Percentiles rank a stretch among this genome's conserved stretches.
Evolutionary conservation across 2,113 vertebrate species (phyloP).

Genomic region (Scartelaos histophorus): DNA sequence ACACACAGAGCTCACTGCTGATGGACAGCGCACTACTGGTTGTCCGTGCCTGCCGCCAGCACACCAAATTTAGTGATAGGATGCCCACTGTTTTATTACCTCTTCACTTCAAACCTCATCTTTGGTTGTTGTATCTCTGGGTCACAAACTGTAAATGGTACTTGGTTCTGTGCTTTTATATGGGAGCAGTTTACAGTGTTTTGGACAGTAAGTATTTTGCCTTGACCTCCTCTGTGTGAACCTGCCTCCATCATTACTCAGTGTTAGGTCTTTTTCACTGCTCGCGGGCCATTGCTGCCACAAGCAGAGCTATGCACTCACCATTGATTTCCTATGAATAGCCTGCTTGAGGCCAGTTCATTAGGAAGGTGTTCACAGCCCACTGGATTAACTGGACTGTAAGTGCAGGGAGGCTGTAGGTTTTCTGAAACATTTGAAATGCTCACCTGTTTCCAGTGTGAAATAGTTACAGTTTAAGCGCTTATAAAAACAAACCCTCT

Average conservation of each 20-base stretch:
- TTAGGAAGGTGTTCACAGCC: constrained; percentile 56
- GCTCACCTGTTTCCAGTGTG: background rate
- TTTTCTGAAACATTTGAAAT: constrained; percentile 15
- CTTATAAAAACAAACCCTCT: background rate
- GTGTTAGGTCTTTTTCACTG: constrained; percentile 52
- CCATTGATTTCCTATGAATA: constrained; percentile 77
- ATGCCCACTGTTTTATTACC: constrained; percentile 37
- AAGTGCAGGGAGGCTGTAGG: constrained; percentile 21
- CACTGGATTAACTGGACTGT: constrained; percentile 61
- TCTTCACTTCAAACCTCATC: constrained; percentile 24
- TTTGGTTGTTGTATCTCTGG: constrained; percentile 13
- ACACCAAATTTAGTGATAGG: constrained; percentile 34
- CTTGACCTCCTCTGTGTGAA: constrained; percentile 18
- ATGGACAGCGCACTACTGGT: constrained; percentile 53
- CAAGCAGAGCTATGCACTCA: constrained; percentile 51
- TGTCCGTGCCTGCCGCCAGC: constrained; percentile 42
- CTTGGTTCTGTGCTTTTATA: background rate
- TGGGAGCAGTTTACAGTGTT: constrained; percentile 10
- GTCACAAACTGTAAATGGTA: constrained; percentile 1
- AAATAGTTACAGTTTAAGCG: constrained; percentile 19
- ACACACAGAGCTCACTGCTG: constrained; percentile 58
- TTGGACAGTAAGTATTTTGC: constrained; percentile 29
- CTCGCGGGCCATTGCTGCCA: constrained; percentile 61
- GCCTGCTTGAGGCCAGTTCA: constrained; percentile 64
- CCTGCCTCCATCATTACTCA: constrained; percentile 61